Percentiles rank a stretch among this genome's conserved stretches.
Conservation (phyloP, 2,113 vertebrate species). For the Eidolon helvum region DNA sequence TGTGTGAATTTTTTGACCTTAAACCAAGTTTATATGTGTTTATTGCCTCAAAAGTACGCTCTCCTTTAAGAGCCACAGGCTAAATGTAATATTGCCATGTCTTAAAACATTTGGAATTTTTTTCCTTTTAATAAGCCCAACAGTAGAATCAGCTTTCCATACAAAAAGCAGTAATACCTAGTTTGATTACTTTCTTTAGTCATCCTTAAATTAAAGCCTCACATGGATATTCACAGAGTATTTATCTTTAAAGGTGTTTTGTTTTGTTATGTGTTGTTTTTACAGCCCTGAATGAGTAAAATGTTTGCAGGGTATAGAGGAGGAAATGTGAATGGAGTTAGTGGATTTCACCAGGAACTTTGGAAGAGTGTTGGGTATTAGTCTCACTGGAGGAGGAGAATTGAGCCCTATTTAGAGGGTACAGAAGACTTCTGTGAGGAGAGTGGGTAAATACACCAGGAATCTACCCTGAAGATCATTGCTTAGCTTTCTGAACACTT, state of each 20-base stretch:
- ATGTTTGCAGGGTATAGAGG: slow-evolving; percentile 54
- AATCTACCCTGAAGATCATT: slow-evolving; percentile 2
- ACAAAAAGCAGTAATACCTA: slow-evolving; percentile 4
- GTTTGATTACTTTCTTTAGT: slow-evolving; percentile 37
- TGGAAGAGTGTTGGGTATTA: slow-evolving; percentile 47
- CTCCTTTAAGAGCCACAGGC: slow-evolving; percentile 5
- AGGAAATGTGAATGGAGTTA: slow-evolving; percentile 59
- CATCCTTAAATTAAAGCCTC: slow-evolving; percentile 58
- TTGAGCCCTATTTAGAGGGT: slow-evolving; percentile 32
- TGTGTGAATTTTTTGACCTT: slow-evolving; percentile 36
- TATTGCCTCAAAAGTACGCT: slow-evolving; percentile 15
- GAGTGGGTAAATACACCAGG: slow-evolving; percentile 57
- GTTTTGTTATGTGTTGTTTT: slow-evolving; percentile 53
- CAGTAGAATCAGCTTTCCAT: not conserved
- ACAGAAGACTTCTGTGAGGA: slow-evolving; percentile 47
- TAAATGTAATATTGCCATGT: not conserved
- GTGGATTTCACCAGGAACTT: slow-evolving; percentile 59
- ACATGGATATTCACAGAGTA: not conserved
- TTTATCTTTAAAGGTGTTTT: slow-evolving; percentile 54
- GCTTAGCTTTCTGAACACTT: slow-evolving; percentile 10
- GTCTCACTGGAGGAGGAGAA: slow-evolving; percentile 34
- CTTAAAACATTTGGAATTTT: not conserved
- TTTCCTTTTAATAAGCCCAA: slow-evolving; percentile 1
- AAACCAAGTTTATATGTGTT: not conserved
- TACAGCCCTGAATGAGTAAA: slow-evolving; percentile 37